Percentiles rank a stretch among this genome's conserved stretches.
These are phyloP conservation scores for Eupithecia exiguata DNA, from an alignment of 2,888 invertebrate species.

Conservation along the genomic window DNA sequence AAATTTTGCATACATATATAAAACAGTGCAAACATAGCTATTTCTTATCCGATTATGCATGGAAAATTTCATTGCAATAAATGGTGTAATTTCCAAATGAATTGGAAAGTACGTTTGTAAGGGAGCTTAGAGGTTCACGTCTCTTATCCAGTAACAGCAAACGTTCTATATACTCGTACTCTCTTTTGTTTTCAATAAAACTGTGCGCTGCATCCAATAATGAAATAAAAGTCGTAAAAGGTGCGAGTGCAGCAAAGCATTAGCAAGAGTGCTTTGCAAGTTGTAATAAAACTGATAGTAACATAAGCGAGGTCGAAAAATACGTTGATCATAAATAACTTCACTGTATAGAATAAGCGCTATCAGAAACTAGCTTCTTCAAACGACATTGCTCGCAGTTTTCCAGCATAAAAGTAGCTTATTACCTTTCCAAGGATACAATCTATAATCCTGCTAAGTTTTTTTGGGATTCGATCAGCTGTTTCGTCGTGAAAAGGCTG, in stretches of 20 bases:
- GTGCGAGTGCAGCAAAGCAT: slow-evolving; percentile 44
- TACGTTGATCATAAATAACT: neutral
- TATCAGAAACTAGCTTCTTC: neutral
- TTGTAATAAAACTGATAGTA: slow-evolving; percentile 45
- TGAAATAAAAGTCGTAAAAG: slow-evolving; percentile 46
- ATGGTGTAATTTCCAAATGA: no score
- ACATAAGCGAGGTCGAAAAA: neutral
- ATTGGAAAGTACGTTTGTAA: no score
- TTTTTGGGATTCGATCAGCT: neutral
- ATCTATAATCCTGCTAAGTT: neutral
- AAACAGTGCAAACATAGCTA: no score
- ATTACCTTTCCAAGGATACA: neutral
- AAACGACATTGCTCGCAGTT: neutral
- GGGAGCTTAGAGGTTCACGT: no score
- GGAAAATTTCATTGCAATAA: no score
- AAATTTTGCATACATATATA: no score
- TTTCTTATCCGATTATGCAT: no score
- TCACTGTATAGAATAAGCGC: neutral
- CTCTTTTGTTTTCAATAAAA: neutral
- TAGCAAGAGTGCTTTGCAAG: slow-evolving; percentile 49
- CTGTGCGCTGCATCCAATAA: slow-evolving; percentile 43
- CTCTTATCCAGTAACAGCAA: no score
- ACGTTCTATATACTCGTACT: no score
- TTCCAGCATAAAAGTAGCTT: neutral
- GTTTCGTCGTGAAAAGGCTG: neutral